Conservation (phyloP, 2,113 vertebrate genomes). For the Anarrhichthys ocellatus region DNA sequence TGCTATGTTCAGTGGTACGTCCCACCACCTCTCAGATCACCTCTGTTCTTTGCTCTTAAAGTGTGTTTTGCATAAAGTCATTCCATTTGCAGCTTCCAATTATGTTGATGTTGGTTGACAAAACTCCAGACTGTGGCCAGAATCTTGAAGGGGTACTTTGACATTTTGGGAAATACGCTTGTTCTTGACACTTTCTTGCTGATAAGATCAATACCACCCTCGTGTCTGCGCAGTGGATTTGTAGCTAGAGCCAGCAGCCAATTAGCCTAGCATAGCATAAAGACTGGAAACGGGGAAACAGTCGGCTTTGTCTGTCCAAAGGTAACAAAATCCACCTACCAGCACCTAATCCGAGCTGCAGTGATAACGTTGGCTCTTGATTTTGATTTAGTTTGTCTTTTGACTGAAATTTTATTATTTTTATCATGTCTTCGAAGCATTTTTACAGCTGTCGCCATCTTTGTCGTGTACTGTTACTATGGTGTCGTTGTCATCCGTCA, state of each 20-base stretch:
- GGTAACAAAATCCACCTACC: not conserved
- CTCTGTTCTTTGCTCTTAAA: slow-evolving; percentile 67
- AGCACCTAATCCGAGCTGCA: not conserved
- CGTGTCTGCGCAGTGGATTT: not conserved
- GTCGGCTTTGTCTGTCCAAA: slow-evolving; percentile 3
- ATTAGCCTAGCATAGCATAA: slow-evolving; percentile 16
- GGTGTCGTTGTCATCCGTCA: not conserved
- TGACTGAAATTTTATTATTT: not conserved
- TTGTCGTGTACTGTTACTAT: not conserved
- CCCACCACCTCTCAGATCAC: slow-evolving; percentile 65
- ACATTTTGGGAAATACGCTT: slow-evolving; percentile 44
- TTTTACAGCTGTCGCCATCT: not conserved
- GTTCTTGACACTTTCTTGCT: not conserved
- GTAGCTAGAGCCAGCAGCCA: not conserved
- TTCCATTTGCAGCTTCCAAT: slow-evolving; percentile 69
- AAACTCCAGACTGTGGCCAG: slow-evolving; percentile 61
- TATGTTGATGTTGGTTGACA: slow-evolving; percentile 75
- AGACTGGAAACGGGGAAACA: not conserved
- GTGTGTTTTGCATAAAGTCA: slow-evolving; percentile 67
- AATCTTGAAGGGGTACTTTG: slow-evolving; percentile 37
- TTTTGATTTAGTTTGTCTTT: not conserved
- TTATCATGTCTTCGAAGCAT: not conserved
- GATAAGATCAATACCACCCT: slow-evolving; percentile 10
- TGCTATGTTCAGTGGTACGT: slow-evolving; percentile 66
- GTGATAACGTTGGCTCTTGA: not conserved